Base-by-base conservation (phyloP, 2,113 vertebrate genomes). In the Brachyistius frenatus region DNA sequence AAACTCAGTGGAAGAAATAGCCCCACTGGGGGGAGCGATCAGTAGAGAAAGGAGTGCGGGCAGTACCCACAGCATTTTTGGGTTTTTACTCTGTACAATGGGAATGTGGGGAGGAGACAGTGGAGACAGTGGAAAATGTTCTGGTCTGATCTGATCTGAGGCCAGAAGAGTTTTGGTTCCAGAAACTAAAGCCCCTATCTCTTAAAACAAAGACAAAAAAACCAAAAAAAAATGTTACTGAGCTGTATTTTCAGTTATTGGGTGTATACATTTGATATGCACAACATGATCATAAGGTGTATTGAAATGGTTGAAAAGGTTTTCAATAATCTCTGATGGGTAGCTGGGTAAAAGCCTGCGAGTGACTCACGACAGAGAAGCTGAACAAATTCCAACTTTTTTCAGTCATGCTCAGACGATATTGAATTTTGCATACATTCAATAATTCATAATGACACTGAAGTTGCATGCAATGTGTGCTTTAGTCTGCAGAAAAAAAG, bases 1-100 rank as follows among this genome's bases (percentile, higher is more conserved):
- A 88, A 80, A 90, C 76, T 86, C 89, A 87, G 85, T 72, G 84
- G 78, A 90, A 84, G 76, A 55, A 88, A 86, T 88, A 69, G 55
- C 57, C 33, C 78, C 66, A n/a, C 50, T 37, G 67, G 65, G 80
- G 9, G 84, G 76, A 81, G n/a, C 16, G 58, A 83, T 75, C 73
- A 32, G 23, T 23, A 23, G 57, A 67, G 61, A 74, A 76, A 71
- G 6, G 44, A 61, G 72, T 15, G 46, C 47, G 66, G 36, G 56
- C 53, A 16, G 32, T 44, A 9, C 41, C 3, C 41, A 3, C 1
- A 6, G 9, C 13, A 11, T 44, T 44, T 13, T 69, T 35, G 15
- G 32, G 7, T 49, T 62, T 71, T 66, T 66, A 63, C 37, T 63
- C 30, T 56, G 8, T 8, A 11, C 23, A 23, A 23, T 44, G 41